Conservation (phyloP, 2,888 invertebrate genomes). For the Anoplius nigerrimus region DNA sequence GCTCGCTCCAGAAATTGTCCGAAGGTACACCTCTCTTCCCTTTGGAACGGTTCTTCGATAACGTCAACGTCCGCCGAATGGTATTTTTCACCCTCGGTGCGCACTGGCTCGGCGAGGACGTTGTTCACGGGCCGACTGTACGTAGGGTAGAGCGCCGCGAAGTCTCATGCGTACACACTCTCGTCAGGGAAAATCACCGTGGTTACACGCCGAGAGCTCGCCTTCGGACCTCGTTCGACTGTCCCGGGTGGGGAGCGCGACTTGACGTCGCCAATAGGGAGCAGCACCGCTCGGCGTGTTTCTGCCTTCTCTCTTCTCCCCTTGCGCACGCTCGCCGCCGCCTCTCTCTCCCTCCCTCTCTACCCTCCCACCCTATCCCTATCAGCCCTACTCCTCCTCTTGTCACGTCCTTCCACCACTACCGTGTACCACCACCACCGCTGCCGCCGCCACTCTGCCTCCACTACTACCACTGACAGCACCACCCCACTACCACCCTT, state of each 20-base stretch:
- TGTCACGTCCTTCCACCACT: constrained; percentile 44
- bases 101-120: not conserved
- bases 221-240: constrained; percentile 61
- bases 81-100: not conserved
- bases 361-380: constrained; percentile 13
- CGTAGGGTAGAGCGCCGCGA: constrained; percentile 35
- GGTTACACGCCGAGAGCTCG: constrained; percentile 53
- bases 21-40: not conserved
- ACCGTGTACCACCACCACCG: constrained; percentile 10
- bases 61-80: not conserved
- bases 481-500: constrained; percentile 43
- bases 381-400: constrained; percentile 14
- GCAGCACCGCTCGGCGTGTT: constrained; percentile 63
- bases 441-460: constrained; percentile 18
- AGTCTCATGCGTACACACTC: constrained; percentile 48
- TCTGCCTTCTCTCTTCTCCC: constrained; percentile 39
- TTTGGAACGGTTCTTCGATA: constrained; percentile 6
- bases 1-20: not conserved
- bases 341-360: constrained; percentile 23
- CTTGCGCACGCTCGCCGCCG: constrained; percentile 13
- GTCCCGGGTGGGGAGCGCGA: constrained; percentile 61
- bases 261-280: constrained; percentile 63
- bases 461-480: constrained; percentile 23
- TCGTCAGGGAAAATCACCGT: constrained; percentile 54
- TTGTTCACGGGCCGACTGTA: not conserved